These are phyloP conservation scores for Bufo gargarizans DNA, from an alignment of 2,113 vertebrate genomes.

Conservation along the genomic window DNA sequence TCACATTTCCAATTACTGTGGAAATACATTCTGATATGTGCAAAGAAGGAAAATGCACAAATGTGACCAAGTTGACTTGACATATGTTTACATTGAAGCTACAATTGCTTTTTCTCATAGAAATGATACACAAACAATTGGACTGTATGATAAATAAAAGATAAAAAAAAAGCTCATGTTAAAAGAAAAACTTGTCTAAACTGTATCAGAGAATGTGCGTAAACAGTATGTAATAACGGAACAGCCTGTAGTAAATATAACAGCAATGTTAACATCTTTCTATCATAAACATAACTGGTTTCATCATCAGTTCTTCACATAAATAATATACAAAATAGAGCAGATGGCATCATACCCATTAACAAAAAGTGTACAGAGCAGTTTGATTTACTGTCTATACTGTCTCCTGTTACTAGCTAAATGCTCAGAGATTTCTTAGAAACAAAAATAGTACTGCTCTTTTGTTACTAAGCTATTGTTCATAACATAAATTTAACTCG, in stretches of 20 bases:
- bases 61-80: not conserved
- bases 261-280: not conserved
- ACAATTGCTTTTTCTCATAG: not conserved
- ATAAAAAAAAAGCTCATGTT: not conserved
- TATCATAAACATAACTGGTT: not conserved
- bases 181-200: not conserved
- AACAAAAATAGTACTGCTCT: too few relatives aligned
- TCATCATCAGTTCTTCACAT: not conserved
- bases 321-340: not conserved
- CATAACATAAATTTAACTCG: too few relatives aligned
- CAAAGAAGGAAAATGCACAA: not conserved
- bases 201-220: not conserved
- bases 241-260: not conserved
- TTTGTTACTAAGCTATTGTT: too few relatives aligned
- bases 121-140: not conserved
- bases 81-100: not conserved
- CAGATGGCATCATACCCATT: not conserved
- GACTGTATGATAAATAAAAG: not conserved
- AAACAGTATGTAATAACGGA: not conserved
- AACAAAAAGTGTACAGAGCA: too few relatives aligned
- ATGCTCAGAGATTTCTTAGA: too few relatives aligned
- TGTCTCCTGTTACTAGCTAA: too few relatives aligned
- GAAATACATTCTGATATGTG: not conserved
- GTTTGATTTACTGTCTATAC: too few relatives aligned
- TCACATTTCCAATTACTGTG: conserved; percentile 15